Conservation (phyloP, 2,888 invertebrate species). For the Sycophila texana region DNA sequence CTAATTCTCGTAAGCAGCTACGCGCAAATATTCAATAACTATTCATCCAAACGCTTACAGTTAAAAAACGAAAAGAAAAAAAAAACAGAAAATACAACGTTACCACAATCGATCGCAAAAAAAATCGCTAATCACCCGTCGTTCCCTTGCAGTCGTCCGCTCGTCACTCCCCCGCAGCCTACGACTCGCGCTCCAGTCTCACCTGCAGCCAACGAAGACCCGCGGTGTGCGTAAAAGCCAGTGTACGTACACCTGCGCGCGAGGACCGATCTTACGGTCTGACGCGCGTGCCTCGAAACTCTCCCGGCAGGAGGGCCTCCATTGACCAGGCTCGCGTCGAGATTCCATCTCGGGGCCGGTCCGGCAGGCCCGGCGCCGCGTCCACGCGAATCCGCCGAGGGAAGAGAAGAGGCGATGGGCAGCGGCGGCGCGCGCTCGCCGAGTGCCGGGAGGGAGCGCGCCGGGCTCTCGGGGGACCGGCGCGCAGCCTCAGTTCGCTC, state of each 20-base stretch:
- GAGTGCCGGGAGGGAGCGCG: neutral
- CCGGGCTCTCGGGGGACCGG: neutral
- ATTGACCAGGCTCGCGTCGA: neutral
- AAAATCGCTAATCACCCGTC: neutral
- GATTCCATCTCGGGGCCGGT: neutral
- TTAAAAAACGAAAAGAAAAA: too few relatives aligned
- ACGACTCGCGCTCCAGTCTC: neutral
- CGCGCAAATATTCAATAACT: too few relatives aligned
- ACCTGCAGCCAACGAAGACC: too few relatives aligned
- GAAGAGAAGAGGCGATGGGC: neutral
- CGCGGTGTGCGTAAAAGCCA: too few relatives aligned
- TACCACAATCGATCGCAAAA: neutral
- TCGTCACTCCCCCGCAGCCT: neutral
- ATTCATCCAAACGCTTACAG: too few relatives aligned
- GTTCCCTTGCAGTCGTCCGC: neutral
- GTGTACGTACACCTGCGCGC: neutral
- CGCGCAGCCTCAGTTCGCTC: constrained; percentile 69
- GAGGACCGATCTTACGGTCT: constrained; percentile 12
- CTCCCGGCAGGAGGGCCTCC: neutral
- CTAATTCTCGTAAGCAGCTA: too few relatives aligned
- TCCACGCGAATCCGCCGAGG: constrained; percentile 15
- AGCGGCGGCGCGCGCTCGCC: constrained; percentile 6
- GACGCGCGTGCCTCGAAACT: neutral
- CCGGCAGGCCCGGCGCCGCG: constrained; percentile 9
- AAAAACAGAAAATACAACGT: too few relatives aligned